phyloP scores from a whole-genome alignment of 2,888 invertebrate genomes.

The Operophtera brumata region DNA sequence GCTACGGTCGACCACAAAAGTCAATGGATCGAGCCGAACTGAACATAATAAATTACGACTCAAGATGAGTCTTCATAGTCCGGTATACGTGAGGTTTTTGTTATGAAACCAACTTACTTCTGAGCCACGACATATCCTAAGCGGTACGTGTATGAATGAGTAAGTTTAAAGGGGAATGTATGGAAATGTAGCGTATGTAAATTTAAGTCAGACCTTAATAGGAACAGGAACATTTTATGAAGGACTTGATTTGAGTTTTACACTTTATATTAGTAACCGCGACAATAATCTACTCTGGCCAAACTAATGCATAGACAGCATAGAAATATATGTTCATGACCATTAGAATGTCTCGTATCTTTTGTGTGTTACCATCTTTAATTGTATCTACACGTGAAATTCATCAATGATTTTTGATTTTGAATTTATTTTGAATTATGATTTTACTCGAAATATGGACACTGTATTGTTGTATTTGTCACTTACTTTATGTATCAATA shows the following conservation, averaged over 20 bases:
- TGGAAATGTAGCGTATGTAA: conserved; percentile 47
- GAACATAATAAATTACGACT: conserved; percentile 77
- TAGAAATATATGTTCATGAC: not conserved
- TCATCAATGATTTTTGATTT: too few relatives aligned
- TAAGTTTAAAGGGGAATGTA: conserved; percentile 62
- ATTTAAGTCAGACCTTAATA: conserved; percentile 12
- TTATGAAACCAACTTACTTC: conserved; percentile 68
- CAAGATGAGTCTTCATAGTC: conserved; percentile 58
- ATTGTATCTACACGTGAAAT: too few relatives aligned
- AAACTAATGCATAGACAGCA: not conserved
- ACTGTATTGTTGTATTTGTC: too few relatives aligned
- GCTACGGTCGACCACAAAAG: conserved; percentile 68
- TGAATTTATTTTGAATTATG: too few relatives aligned
- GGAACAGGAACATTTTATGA: not conserved
- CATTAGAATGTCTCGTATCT: not conserved
- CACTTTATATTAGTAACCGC: not conserved
- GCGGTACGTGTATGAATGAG: conserved; percentile 69
- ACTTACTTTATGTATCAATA: not conserved
- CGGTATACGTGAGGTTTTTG: conserved; percentile 57
- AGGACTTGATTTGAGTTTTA: not conserved
- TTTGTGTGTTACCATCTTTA: not conserved
- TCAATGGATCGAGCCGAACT: conserved; percentile 73
- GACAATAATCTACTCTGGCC: not conserved
- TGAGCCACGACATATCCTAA: conserved; percentile 73
- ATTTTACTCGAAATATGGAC: too few relatives aligned